Evolutionary conservation across 2,888 invertebrate genomes (phyloP).

Genomic region (Malthinus flaveolus): DNA sequence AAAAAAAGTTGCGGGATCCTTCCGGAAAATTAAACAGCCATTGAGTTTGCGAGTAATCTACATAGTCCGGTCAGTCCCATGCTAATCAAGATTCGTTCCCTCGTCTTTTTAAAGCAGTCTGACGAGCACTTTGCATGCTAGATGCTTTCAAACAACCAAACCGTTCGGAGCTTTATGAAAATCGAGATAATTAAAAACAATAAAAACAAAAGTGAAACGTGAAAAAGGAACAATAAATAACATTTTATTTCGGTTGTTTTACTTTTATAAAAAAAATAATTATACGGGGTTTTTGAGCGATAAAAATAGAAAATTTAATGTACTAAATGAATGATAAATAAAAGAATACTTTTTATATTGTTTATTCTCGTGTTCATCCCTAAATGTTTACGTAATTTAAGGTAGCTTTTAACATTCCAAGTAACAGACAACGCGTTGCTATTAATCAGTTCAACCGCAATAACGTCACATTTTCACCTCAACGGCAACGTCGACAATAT

Average conservation of each 20-base stretch:
- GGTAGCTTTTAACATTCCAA: constrained; percentile 23
- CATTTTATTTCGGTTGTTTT: not conserved
- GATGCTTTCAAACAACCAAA: constrained; percentile 14
- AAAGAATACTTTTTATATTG: not conserved
- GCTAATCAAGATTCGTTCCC: constrained; percentile 35
- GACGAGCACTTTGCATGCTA: constrained; percentile 35
- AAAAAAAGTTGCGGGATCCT: constrained; percentile 44
- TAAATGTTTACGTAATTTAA: constrained; percentile 15
- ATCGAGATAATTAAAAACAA: constrained; percentile 24
- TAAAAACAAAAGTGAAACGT: not conserved
- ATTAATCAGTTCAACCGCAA: constrained; percentile 25
- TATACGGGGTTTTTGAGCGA: too few species aligned
- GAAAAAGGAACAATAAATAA: not conserved
- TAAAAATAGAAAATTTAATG: too few species aligned
- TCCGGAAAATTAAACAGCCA: constrained; percentile 48
- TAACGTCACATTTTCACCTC: constrained; percentile 17
- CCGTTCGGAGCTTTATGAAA: constrained; percentile 22
- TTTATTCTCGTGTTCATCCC: constrained; percentile 2
- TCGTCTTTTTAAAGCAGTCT: constrained; percentile 33
- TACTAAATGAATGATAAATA: too few species aligned
- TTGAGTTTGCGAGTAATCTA: constrained; percentile 41
- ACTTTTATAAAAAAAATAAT: not conserved
- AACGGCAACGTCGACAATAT: not conserved
- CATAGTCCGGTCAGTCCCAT: constrained; percentile 44
- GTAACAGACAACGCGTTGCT: constrained; percentile 15